A percentile compares a stretch with the other conserved stretches of the same genome.
Conservation (phyloP, 2,113 vertebrate genomes). For the Melanostigma gelatinosum region DNA sequence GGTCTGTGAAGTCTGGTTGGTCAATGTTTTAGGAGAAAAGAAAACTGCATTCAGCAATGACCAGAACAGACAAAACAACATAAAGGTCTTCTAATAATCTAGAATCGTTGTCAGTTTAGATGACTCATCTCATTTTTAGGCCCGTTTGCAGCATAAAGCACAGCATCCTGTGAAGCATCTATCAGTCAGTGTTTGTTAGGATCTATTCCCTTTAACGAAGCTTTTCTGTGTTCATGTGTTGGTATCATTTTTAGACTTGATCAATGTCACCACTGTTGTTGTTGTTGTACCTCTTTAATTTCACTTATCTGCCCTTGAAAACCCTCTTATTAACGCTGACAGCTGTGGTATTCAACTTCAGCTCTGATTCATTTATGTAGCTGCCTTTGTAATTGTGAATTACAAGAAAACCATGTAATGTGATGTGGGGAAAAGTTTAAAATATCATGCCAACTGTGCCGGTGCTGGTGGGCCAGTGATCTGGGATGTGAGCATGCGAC, state of each 20-base stretch:
- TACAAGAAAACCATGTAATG: conserved; percentile 3
- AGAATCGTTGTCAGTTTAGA: conserved; percentile 3
- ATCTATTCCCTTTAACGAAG: background rate
- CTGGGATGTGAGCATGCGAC: conserved; percentile 13
- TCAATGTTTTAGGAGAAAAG: conserved; percentile 1
- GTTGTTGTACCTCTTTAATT: conserved; percentile 14
- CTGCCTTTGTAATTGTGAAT: conserved; percentile 17
- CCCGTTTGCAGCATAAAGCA: background rate
- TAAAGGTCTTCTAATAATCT: conserved; percentile 16
- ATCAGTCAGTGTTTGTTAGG: conserved; percentile 29
- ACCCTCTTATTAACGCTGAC: background rate
- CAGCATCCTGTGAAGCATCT: conserved; percentile 5
- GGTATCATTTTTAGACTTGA: background rate
- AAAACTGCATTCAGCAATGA: conserved; percentile 1
- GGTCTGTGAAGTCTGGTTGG: conserved; percentile 30
- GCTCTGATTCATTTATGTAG: conserved; percentile 8
- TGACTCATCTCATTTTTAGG: conserved; percentile 17
- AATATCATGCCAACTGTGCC: conserved; percentile 7
- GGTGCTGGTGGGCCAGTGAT: conserved; percentile 13
- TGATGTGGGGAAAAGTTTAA: background rate
- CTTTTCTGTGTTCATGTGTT: conserved; percentile 7
- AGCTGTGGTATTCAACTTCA: conserved; percentile 14
- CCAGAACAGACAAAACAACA: conserved; percentile 6
- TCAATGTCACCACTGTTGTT: conserved; percentile 9
- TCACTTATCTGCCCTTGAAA: background rate